Evolutionary conservation across 2,888 invertebrate genomes (phyloP).

Genomic region (Macrophya alboannulata): DNA sequence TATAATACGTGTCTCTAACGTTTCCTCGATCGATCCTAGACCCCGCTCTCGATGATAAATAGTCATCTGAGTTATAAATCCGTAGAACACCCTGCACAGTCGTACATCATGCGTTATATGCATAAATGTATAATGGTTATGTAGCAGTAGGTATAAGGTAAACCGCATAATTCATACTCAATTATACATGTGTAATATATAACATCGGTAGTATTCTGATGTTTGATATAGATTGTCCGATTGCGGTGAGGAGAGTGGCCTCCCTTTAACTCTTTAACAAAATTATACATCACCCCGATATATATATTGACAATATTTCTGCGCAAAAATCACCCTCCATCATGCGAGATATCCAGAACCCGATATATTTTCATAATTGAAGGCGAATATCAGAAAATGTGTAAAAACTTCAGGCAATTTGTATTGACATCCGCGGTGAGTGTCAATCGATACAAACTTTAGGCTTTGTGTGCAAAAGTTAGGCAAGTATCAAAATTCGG

Average conservation of each 20-base stretch:
- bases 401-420: not conserved
- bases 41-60: not conserved
- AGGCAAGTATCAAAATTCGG: not conserved
- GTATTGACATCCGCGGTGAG: not conserved
- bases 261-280: not conserved
- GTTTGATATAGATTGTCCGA: not conserved
- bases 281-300: not conserved
- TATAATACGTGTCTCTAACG: not conserved
- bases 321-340: not conserved
- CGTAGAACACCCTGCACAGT: not conserved
- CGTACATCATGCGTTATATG: conserved; percentile 9
- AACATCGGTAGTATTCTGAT: not conserved
- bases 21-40: not conserved
- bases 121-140: conserved; percentile 9
- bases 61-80: not conserved
- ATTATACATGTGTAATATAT: too few relatives aligned
- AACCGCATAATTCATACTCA: conserved; percentile 18
- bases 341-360: not conserved
- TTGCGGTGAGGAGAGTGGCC: not conserved
- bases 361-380: not conserved
- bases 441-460: not conserved
- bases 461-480: not conserved
- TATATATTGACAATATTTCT: not conserved
- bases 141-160: not conserved
- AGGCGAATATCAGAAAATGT: not conserved